Evolutionary conservation across 2,113 vertebrate genomes (phyloP).

Genomic region (Cricetomys ansorgei): DNA sequence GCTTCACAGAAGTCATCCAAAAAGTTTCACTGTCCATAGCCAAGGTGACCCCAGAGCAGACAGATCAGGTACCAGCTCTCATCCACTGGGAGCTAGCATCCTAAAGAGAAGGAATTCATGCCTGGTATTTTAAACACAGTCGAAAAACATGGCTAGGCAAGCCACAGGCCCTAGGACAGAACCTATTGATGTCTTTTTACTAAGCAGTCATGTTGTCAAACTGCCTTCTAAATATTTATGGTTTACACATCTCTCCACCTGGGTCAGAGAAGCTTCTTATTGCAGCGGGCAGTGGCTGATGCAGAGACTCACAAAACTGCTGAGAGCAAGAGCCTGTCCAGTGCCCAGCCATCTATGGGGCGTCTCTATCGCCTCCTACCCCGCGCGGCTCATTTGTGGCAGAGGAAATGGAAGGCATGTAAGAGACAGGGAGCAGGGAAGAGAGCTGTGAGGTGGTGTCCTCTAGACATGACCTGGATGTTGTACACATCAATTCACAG

Average conservation of each 20-base stretch:
- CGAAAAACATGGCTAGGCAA: neutral
- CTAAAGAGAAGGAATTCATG: neutral
- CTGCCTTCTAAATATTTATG: neutral
- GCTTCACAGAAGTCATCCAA: neutral
- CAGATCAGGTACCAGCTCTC: neutral
- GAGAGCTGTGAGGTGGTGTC: neutral
- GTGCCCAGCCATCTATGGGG: neutral
- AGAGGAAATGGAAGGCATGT: neutral
- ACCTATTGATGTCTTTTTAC: neutral
- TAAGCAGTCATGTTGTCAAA: neutral
- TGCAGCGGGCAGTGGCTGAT: neutral
- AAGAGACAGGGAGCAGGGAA: too few species aligned
- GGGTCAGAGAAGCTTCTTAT: neutral
- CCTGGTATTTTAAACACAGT: neutral
- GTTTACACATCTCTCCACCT: too few species aligned
- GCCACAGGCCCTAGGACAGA: neutral
- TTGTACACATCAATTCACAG: neutral
- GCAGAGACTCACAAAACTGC: neutral
- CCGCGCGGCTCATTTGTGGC: neutral
- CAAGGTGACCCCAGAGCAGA: neutral
- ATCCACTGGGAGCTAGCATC: fast-evolving
- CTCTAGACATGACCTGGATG: neutral
- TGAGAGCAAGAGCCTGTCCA: too few species aligned
- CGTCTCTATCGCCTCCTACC: neutral
- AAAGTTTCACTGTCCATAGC: neutral